Evolutionary conservation across 2,797 vertebrate species (phyloP).

Genomic region (Myiotriccus ornatus): DNA sequence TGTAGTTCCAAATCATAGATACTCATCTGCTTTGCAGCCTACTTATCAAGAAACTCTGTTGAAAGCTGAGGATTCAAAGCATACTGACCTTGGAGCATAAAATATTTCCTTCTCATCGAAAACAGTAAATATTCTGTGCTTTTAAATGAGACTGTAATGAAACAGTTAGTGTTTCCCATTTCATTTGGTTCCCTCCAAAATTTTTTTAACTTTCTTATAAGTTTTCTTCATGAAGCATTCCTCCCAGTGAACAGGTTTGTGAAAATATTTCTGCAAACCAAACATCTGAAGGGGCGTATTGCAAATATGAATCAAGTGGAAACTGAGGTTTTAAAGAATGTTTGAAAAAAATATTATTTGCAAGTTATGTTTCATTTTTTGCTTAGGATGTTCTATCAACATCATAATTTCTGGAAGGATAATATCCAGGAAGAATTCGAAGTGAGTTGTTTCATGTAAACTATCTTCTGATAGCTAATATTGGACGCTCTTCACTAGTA

Average conservation of each 20-base stretch:
- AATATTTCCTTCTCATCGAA: not conserved
- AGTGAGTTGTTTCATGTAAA: not conserved
- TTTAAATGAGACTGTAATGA: not conserved
- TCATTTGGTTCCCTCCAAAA: not conserved
- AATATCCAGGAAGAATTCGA: not conserved
- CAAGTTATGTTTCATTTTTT: not conserved
- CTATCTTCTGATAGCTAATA: not conserved
- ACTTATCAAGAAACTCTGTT: not conserved
- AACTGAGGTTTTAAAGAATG: not conserved
- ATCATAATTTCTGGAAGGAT: not conserved
- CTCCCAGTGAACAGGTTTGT: not conserved
- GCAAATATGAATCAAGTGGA: not conserved
- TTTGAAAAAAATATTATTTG: not conserved
- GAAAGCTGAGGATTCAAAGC: not conserved
- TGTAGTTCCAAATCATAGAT: not conserved
- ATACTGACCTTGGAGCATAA: not conserved
- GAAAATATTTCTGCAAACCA: not conserved
- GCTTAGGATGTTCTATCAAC: not conserved
- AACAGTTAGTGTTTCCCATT: not conserved
- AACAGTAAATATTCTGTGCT: not conserved
- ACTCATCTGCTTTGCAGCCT: not conserved
- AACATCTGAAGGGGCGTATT: not conserved
- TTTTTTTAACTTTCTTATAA: not conserved
- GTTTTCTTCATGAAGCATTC: not conserved
- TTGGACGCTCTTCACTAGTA: not conserved